Evolutionary conservation across 2,888 invertebrate species (phyloP).

Genomic region (Erynnis tages): DNA sequence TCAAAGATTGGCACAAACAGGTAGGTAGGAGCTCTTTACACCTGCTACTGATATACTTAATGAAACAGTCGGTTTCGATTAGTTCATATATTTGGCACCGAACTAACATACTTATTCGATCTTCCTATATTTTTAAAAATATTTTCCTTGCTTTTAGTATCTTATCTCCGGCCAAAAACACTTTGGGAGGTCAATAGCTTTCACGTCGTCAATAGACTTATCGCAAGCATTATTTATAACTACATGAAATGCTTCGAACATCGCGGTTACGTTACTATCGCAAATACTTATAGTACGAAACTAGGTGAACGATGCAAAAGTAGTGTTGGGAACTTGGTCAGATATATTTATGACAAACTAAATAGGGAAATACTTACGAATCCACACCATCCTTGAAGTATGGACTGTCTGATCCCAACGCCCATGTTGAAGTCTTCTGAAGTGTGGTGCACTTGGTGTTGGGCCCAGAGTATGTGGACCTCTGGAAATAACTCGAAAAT

Average conservation of each 20-base stretch:
- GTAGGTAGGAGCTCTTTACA: too few relatives aligned
- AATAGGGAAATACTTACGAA: slow-evolving; percentile 83
- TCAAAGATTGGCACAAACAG: too few relatives aligned
- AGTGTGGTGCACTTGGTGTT: slow-evolving; percentile 95
- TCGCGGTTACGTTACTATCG: background rate
- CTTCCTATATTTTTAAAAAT: background rate
- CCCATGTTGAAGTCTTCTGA: slow-evolving; percentile 94
- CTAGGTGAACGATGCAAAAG: background rate
- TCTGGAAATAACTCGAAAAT: slow-evolving; percentile 80
- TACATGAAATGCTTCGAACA: background rate
- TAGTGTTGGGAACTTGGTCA: background rate
- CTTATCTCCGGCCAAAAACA: background rate
- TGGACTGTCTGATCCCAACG: slow-evolving; percentile 90
- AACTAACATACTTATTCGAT: too few relatives aligned
- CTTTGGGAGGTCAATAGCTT: background rate
- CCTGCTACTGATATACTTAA: too few relatives aligned
- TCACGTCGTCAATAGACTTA: background rate
- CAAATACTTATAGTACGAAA: too few relatives aligned
- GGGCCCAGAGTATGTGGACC: slow-evolving; percentile 92
- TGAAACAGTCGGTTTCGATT: too few relatives aligned
- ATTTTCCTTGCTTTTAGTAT: background rate
- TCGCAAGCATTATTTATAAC: background rate
- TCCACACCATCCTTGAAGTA: slow-evolving; percentile 90
- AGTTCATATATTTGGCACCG: too few relatives aligned
- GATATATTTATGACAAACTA: background rate